Evolutionary conservation across 2,797 vertebrate species (phyloP), one percentile per base, ranked within the genome.

Genomic region (Sebastes minor): DNA sequence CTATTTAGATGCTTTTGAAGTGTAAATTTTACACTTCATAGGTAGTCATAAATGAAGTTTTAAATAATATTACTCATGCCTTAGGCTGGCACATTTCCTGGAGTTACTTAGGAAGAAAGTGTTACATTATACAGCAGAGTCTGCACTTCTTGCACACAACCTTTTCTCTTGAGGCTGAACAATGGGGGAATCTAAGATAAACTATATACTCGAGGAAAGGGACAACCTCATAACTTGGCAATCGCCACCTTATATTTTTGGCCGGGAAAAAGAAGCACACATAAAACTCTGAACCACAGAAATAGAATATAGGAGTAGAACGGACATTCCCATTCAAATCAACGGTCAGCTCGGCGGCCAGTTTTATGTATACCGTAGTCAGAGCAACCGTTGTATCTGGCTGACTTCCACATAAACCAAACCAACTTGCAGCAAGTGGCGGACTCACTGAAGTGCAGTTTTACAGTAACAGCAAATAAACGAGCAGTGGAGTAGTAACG

Each of bases 1-100:
- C 30, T 18, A 27, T 23, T 25, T 25, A 49, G 30, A 63, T 52
- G 23, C 28, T 2, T 69, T 27, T 38, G 9, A 61, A 63, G 35
- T 28, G 25, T 53, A 59, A 69, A 35, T 66, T 64, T 59, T 32
- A 52, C 11, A 49, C 25, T 62, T 59, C 71, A 69, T 35, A 71
- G 38, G n/a, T 32, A 33, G 46, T 75, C 35, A 42, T 73, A 74
- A 65, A 56, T 67, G 2, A 67, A 74, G 30, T 62, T 66, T 80
- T 49, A 38, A 72, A 52, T 23, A 78, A 53, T 52, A 70, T 75
- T 25, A 67, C 30, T 60, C 38, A 25, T 2, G 64, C 61, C 49
- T 18, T 5, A 13, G 76, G 69, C 76, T 61, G 57, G 60, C 63
- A 65, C 23, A 79, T 56, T 81, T 69, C 57, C 42, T 49, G 10